Evolutionary conservation across 2,797 vertebrate species (phyloP).

Genomic region (Danio albolineatus): DNA sequence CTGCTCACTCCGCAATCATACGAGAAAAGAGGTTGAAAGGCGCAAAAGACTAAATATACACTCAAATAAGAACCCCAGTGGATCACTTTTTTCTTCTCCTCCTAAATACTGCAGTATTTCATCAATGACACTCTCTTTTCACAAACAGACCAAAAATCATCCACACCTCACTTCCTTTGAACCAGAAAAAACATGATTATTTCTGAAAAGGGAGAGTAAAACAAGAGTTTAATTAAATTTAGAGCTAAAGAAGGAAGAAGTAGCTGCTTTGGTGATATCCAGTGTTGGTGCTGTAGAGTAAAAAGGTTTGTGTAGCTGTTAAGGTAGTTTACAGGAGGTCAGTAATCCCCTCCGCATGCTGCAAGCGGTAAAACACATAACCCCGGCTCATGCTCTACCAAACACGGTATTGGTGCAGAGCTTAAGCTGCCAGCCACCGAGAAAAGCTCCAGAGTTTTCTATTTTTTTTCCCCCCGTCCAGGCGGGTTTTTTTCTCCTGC

Average conservation of each 20-base stretch:
- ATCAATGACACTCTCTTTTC: constrained; percentile 47
- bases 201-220: background rate
- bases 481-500: constrained; percentile 52
- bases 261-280: constrained; percentile 35
- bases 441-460: constrained; percentile 53
- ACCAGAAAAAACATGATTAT: constrained; percentile 40
- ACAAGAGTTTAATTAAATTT: constrained; percentile 44
- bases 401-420: constrained; percentile 73
- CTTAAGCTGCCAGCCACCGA: constrained; percentile 76
- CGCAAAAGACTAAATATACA: constrained; percentile 30
- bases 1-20: constrained; percentile 62
- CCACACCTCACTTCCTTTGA: constrained; percentile 20
- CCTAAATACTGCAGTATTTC: constrained; percentile 16
- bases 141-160: constrained; percentile 20
- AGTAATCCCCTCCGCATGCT: constrained; percentile 77
- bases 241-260: background rate
- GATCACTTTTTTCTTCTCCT: constrained; percentile 1
- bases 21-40: constrained; percentile 47
- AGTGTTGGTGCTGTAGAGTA: background rate
- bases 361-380: constrained; percentile 79
- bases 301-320: constrained; percentile 64
- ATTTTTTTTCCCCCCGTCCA: constrained; percentile 63
- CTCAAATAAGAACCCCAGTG: background rate
- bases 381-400: constrained; percentile 73
- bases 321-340: constrained; percentile 71